Base-by-base conservation (phyloP, 2,113 vertebrate species). In the Gambusia affinis region DNA sequence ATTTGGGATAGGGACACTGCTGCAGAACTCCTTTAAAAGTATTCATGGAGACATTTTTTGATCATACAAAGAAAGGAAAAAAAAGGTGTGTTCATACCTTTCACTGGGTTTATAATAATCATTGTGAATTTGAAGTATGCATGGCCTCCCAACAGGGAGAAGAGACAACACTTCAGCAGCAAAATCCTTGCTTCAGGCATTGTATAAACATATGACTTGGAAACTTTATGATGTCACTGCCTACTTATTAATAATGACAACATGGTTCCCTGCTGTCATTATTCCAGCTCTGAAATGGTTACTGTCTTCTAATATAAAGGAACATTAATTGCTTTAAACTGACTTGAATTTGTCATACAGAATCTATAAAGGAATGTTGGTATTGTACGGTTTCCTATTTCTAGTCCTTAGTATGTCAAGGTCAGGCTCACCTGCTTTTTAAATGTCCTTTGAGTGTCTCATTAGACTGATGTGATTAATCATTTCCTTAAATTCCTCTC, bases 381-480 rank as follows among this genome's bases (percentile, higher is more conserved):
- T n/a, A 35, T 72, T 51, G 57, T 57, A 30, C 60, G 66, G 54
- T 29, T 51, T 76, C 51, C 62, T 37, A 75, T 82, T 75, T 85
- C 74, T 83, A 63, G 74, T 73, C 24, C 47, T 6, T 3, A 47
- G 44, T 66, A 28, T 71, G 37, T 82, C 64, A 80, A 83, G 81
- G 81, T 79, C 72, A 76, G 17, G 22, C 67, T 82, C 79, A 77
- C 70, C 68, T 82, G 62, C 60, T 81, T 83, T 77, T 51, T 37
- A 11, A 75, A 83, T 87, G 79, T 76, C n/a, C 65, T 3, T 11
- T 62, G 35, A 76, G 61, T 67, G 60, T 31, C 8, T 60, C 31
- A 87, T 75, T 65, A 28, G 19, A 17, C 17, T 39, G 51, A 62
- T 71, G 69, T 67, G 72, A 67, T 63, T 27, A 31, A 12, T n/a